Evolutionary conservation across 2,113 vertebrate genomes (phyloP), one percentile per base, ranked within the genome.

Genomic region (Pelmatolapia mariae): DNA sequence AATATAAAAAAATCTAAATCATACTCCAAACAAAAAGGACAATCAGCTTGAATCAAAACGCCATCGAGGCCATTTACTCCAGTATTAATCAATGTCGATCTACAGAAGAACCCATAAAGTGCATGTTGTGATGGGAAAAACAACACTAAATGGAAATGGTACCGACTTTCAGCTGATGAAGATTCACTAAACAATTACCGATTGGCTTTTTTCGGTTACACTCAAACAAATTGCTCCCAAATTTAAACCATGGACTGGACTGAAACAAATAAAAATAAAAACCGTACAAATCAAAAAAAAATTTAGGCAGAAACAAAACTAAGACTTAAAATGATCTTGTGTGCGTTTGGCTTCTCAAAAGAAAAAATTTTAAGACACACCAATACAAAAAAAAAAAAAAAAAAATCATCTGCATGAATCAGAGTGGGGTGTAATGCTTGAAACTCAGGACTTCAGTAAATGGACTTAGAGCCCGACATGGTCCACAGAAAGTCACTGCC

Each of bases 81-180:
- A 84, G 66, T 87, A 81, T 53, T 80, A 71, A 84, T 83, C 71
- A 80, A 84, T 19, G 36, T 80, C 63, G 73, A 90, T 84, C 80
- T 56, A 54, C 40, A 81, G 54, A 84, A 43, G 81, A 86, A 94
- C 85, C 90, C 91, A 87, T 92, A 95, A 95, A 95, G 93, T 95
- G 92, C 94, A 94, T 95, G 84, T 94, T 91, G 87, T 76, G 87
- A 91, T 57, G 59, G 85, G 52, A 61, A 86, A 45, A 92, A 87
- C 71, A 92, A 93, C 91, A 93, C 83, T 93, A 87, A 87, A 90
- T 87, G 86, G 79, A 90, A 90, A 91, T 79, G 83, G 10, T 85
- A 76, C 19, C 1, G 29, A 90, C 85, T 73, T 87, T 22, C 84
- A 90, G 82, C 66, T 43, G 71, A 80, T 38, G 53, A 91, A 87